phyloP scores from a whole-genome alignment of 2,888 invertebrate species.

The Meteorus colon region DNA sequence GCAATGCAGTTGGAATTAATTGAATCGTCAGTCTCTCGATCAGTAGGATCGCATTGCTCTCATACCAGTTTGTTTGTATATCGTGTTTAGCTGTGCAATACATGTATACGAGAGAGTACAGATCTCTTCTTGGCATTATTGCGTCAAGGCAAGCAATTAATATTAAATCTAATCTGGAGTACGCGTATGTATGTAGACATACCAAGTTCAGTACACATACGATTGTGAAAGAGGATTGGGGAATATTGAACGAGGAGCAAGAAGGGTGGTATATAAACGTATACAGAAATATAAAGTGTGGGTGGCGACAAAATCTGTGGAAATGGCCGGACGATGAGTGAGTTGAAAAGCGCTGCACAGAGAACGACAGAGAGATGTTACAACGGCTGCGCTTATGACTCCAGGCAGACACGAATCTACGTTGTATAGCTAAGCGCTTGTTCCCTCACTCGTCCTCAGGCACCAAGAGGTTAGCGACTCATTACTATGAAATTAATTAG shows the following conservation, averaged over 20 bases:
- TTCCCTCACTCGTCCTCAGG: constrained; percentile 53
- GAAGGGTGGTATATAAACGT: too few relatives aligned
- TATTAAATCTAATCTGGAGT: constrained; percentile 59
- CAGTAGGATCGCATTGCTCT: constrained; percentile 10
- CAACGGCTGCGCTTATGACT: constrained; percentile 42
- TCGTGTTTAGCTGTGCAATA: too few relatives aligned
- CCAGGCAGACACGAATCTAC: constrained; percentile 55
- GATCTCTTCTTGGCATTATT: constrained; percentile 35
- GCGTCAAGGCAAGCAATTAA: constrained; percentile 55
- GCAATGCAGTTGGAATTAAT: constrained; percentile 14
- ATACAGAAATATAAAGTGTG: constrained; percentile 3
- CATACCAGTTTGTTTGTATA: constrained; percentile 12
- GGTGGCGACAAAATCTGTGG: constrained; percentile 42
- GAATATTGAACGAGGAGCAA: too few relatives aligned
- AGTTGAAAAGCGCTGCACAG: constrained; percentile 11
- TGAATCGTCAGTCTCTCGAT: constrained; percentile 11
- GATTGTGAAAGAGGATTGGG: too few relatives aligned
- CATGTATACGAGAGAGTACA: constrained; percentile 12
- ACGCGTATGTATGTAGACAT: constrained; percentile 42
- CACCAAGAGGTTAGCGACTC: constrained; percentile 58
- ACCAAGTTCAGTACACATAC: constrained; percentile 52
- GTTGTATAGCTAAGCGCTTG: constrained; percentile 39
- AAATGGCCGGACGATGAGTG: background rate
- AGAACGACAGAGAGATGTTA: constrained; percentile 10
- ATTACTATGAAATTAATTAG: constrained; percentile 63